These are phyloP conservation scores for Stigmatopora nigra DNA, from an alignment of 2,113 vertebrate genomes.

Conservation along the genomic window DNA sequence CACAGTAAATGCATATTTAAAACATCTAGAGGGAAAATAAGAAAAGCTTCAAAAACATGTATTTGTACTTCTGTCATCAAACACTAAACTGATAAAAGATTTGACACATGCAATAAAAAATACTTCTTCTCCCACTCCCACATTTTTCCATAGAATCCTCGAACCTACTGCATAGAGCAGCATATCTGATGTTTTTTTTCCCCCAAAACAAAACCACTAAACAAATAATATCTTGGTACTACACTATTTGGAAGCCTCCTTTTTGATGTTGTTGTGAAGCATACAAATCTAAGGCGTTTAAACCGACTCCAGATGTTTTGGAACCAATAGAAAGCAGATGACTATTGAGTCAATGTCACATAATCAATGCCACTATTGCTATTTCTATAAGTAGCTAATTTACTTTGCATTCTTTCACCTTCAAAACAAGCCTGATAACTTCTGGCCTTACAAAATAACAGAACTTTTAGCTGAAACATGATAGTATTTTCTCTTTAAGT, in stretches of 20 bases:
- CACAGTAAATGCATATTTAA: slow-evolving; percentile 22
- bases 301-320: not conserved
- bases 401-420: not conserved
- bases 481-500: too few species aligned
- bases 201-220: not conserved
- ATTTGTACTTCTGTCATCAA: slow-evolving; percentile 22
- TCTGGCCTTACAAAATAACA: too few species aligned
- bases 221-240: not conserved
- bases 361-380: not conserved
- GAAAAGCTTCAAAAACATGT: slow-evolving; percentile 16
- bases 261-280: not conserved
- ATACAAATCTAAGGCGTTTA: not conserved
- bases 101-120: slow-evolving; percentile 37
- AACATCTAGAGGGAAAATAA: slow-evolving; percentile 5
- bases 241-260: not conserved
- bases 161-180: slow-evolving; percentile 12
- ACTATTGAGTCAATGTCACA: not conserved
- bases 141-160: slow-evolving; percentile 12
- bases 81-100: slow-evolving; percentile 23
- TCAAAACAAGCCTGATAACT: not conserved
- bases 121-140: slow-evolving; percentile 26
- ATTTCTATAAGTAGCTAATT: too few species aligned
- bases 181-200: slow-evolving; percentile 2
- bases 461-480: too few species aligned
- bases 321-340: not conserved